A percentile compares a stretch with the other conserved stretches of the same genome.
phyloP scores from a whole-genome alignment of 2,113 vertebrate genomes.

The Pantherophis guttatus region DNA sequence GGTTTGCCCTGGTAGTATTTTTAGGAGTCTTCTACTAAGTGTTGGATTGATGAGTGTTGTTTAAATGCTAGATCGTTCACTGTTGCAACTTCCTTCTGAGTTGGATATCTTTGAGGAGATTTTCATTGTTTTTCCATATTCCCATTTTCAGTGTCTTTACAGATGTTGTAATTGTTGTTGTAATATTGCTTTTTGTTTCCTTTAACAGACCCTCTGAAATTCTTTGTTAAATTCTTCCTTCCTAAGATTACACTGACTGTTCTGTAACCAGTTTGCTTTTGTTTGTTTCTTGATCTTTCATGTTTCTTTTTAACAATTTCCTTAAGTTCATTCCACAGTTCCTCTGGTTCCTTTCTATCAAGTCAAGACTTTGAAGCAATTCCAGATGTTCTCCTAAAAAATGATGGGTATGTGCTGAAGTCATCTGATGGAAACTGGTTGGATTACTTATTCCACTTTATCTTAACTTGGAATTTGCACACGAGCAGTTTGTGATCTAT shows the following conservation, averaged over 20 bases:
- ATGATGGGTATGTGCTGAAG: neutral
- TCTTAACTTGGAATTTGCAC: neutral
- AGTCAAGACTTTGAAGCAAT: neutral
- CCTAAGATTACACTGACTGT: neutral
- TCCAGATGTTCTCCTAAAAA: neutral
- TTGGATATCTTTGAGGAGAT: neutral
- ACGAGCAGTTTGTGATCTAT: neutral
- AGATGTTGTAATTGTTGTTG: neutral
- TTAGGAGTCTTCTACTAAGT: neutral
- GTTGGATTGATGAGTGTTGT: neutral
- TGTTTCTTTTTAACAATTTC: neutral
- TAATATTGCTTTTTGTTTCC: neutral
- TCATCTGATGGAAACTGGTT: neutral
- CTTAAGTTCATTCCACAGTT: neutral
- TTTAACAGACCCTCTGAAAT: neutral
- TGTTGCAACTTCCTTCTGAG: neutral
- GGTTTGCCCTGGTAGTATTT: neutral
- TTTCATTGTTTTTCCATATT: neutral
- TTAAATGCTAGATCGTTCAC: neutral
- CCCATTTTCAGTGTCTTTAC: neutral
- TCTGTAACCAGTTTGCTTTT: neutral
- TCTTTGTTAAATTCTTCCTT: neutral
- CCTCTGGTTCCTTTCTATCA: neutral
- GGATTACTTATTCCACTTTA: neutral
- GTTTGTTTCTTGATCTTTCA: neutral